These are phyloP conservation scores for Brachyrhaphis roseni DNA, from an alignment of 2,797 vertebrate genomes.

Conservation along the genomic window DNA sequence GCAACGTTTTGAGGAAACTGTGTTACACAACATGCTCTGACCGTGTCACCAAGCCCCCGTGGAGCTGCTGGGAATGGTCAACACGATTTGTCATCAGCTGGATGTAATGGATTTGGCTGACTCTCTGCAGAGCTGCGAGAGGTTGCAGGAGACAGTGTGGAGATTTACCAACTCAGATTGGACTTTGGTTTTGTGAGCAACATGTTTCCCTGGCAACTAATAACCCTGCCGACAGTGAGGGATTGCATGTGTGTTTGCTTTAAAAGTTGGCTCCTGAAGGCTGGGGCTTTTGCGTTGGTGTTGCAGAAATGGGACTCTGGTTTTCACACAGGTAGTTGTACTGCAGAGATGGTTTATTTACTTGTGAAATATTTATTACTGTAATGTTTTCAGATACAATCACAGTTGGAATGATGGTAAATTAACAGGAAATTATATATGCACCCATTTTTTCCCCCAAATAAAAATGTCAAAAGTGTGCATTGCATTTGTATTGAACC, in stretches of 20 bases:
- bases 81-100: slow-evolving; percentile 28
- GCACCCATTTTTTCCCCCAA: too few species aligned
- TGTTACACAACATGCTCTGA: slow-evolving; percentile 23
- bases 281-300: slow-evolving; percentile 29
- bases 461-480: not conserved
- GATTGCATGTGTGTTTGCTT: slow-evolving; percentile 59
- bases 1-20: slow-evolving; percentile 13
- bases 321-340: slow-evolving; percentile 38
- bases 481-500: not conserved
- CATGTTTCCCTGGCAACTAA: slow-evolving; percentile 66
- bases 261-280: slow-evolving; percentile 47
- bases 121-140: slow-evolving; percentile 24
- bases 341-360: not conserved
- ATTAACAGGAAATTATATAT: not conserved
- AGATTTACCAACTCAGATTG: slow-evolving; percentile 49
- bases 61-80: slow-evolving; percentile 25
- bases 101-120: slow-evolving; percentile 34
- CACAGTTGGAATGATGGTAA: not conserved
- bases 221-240: slow-evolving; percentile 48
- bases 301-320: slow-evolving; percentile 38
- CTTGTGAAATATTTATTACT: not conserved
- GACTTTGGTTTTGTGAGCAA: slow-evolving; percentile 68
- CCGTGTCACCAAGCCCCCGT: slow-evolving; percentile 25
- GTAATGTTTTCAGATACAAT: not conserved
- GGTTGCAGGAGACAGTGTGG: slow-evolving; percentile 21